A percentile compares a stretch with the other conserved stretches of the same genome.
phyloP scores from a whole-genome alignment of 2,113 vertebrate species.

The Scatophagus argus region DNA sequence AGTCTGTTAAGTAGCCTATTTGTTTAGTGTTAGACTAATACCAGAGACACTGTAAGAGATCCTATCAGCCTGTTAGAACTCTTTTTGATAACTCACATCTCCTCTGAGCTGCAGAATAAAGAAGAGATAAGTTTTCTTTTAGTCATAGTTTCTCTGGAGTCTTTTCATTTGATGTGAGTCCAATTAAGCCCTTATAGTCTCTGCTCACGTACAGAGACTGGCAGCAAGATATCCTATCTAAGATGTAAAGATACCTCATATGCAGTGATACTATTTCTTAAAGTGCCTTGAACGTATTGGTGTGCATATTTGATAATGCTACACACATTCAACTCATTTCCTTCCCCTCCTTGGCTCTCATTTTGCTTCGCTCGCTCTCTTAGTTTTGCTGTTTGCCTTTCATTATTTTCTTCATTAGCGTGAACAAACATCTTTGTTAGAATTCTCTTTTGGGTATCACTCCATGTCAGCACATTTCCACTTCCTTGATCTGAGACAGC shows the following conservation, averaged over 20 bases:
- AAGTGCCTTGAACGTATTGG: conserved; percentile 46
- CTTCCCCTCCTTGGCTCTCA: conserved; percentile 50
- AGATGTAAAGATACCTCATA: conserved; percentile 48
- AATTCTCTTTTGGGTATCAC: conserved; percentile 80
- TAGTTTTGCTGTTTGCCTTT: conserved; percentile 83
- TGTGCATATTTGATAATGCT: conserved; percentile 61
- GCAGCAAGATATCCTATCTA: conserved; percentile 38
- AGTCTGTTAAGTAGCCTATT: not conserved
- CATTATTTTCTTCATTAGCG: conserved; percentile 85
- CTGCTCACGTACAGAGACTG: conserved; percentile 17
- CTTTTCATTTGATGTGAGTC: conserved; percentile 50
- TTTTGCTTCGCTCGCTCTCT: conserved; percentile 62
- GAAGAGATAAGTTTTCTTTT: conserved; percentile 24
- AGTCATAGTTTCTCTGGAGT: conserved; percentile 31
- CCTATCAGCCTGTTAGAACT: too few relatives aligned
- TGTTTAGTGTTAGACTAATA: conserved; percentile 1
- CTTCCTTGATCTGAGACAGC: conserved; percentile 72
- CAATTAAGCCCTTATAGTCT: conserved; percentile 50
- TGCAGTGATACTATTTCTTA: conserved; percentile 43
- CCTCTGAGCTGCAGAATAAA: conserved; percentile 33
- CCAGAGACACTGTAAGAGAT: too few relatives aligned
- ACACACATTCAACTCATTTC: conserved; percentile 50
- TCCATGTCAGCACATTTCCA: conserved; percentile 79
- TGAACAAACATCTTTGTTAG: conserved; percentile 82
- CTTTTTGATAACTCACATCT: conserved; percentile 11